Conservation (phyloP, 1,140 invertebrate genomes). For the Cotesia glomerata region DNA sequence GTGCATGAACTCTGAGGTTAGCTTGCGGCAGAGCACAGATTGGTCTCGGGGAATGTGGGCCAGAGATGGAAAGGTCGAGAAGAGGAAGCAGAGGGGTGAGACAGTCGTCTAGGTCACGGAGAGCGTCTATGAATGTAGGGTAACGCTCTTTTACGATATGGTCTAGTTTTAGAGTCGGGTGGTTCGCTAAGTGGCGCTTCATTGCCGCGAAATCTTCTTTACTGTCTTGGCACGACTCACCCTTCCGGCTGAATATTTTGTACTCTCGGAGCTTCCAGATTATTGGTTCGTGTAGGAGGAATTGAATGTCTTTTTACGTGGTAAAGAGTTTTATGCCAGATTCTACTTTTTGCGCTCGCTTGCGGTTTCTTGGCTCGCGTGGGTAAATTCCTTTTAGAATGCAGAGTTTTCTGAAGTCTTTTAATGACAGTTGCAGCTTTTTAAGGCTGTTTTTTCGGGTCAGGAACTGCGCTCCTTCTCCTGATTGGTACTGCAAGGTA, state of each 20-base stretch:
- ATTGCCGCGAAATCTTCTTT: constrained; percentile 78
- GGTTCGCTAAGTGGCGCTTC: constrained; percentile 77
- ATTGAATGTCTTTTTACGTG: constrained; percentile 97
- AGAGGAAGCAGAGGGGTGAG: constrained; percentile 93
- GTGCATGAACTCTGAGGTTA: constrained; percentile 97
- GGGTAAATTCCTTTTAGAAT: constrained; percentile 99
- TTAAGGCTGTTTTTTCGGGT: constrained; percentile 88
- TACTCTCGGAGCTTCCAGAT: constrained; percentile 93
- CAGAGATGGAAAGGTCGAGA: constrained; percentile 92
- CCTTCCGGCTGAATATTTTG: constrained; percentile 82
- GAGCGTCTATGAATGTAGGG: constrained; percentile 95
- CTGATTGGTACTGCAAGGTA: constrained; percentile 75
- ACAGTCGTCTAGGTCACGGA: constrained; percentile 96
- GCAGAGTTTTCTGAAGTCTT: constrained; percentile 88
- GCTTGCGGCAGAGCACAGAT: constrained; percentile 78
- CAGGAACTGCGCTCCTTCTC: constrained; percentile 91
- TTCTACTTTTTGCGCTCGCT: constrained; percentile 89
- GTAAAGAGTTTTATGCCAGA: constrained; percentile 89
- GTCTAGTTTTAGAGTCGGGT: constrained; percentile 89
- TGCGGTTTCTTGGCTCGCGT: constrained; percentile 92
- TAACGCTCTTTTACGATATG: constrained; percentile 98
- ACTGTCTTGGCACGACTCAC: constrained; percentile 79
- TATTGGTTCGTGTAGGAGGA: constrained; percentile 94
- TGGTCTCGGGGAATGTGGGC: constrained; percentile 77
- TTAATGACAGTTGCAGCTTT: constrained; percentile 92